These are phyloP conservation scores for Gryllus longicercus DNA, from an alignment of 2,888 invertebrate species.

Conservation along the genomic window DNA sequence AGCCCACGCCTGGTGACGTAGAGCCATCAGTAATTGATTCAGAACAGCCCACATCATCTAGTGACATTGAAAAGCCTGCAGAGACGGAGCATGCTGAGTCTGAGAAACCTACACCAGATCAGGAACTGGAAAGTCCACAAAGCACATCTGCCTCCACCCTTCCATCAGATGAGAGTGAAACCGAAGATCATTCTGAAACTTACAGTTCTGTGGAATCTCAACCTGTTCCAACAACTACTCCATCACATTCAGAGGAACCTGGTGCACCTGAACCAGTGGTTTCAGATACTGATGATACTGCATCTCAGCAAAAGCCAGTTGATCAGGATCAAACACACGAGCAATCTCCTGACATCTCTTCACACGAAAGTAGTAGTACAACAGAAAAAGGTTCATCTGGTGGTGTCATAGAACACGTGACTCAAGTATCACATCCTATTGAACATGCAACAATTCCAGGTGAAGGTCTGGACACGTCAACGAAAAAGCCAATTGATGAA, in stretches of 20 bases:
- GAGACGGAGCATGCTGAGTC: slow-evolving; percentile 20
- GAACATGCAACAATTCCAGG: slow-evolving; percentile 23
- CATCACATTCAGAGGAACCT: neutral
- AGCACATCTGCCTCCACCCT: slow-evolving; percentile 20
- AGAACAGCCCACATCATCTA: slow-evolving; percentile 29
- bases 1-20: slow-evolving; percentile 19
- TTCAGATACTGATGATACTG: slow-evolving; percentile 25
- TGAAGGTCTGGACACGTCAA: neutral
- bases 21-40: slow-evolving; percentile 27
- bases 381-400: neutral
- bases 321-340: slow-evolving; percentile 27
- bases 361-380: neutral
- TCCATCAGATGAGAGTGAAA: slow-evolving; percentile 1
- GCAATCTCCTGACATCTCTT: slow-evolving; percentile 27
- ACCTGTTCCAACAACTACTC: too few relatives aligned
- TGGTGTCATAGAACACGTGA: neutral
- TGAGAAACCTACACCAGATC: slow-evolving; percentile 17
- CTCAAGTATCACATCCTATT: neutral
- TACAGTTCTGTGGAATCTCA: too few relatives aligned
- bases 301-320: slow-evolving; percentile 23
- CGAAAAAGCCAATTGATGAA: neutral
- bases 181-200: too few relatives aligned
- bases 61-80: slow-evolving; percentile 17
- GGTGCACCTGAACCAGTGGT: neutral
- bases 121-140: slow-evolving; percentile 18